Percentiles rank a stretch among this genome's conserved stretches.
Evolutionary conservation across 2,113 vertebrate species (phyloP).

Genomic region (Trogon surrucura): DNA sequence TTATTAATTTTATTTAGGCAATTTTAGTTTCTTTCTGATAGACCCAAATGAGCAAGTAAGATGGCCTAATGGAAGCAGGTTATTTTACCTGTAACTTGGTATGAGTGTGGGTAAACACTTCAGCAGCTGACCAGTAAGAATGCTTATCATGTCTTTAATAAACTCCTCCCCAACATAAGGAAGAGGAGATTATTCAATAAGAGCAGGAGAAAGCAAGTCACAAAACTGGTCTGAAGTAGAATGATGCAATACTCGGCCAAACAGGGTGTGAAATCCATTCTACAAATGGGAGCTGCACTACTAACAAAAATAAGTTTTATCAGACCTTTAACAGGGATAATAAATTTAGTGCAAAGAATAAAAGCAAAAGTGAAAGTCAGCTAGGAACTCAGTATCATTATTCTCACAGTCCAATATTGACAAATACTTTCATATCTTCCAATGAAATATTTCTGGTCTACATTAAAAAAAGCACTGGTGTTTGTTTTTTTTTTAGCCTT

Average conservation of each 20-base stretch:
- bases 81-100: not conserved
- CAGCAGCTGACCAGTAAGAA: not conserved
- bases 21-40: not conserved
- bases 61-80: not conserved
- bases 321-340: not conserved
- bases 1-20: not conserved
- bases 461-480: not conserved
- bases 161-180: not conserved
- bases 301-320: not conserved
- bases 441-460: not conserved
- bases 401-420: not conserved
- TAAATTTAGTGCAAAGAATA: not conserved
- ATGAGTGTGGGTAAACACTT: not conserved
- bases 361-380: not conserved
- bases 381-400: not conserved
- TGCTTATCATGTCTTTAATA: not conserved
- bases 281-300: not conserved
- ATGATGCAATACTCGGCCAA: constrained; percentile 28
- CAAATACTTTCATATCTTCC: not conserved
- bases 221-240: constrained; percentile 28
- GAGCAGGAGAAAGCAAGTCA: constrained; percentile 11
- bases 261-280: not conserved
- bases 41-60: not conserved
- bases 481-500: not conserved
- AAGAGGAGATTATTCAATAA: not conserved